Conservation (phyloP, 64 coral and sea anemone species). For the Pachyseris speciosa region DNA sequence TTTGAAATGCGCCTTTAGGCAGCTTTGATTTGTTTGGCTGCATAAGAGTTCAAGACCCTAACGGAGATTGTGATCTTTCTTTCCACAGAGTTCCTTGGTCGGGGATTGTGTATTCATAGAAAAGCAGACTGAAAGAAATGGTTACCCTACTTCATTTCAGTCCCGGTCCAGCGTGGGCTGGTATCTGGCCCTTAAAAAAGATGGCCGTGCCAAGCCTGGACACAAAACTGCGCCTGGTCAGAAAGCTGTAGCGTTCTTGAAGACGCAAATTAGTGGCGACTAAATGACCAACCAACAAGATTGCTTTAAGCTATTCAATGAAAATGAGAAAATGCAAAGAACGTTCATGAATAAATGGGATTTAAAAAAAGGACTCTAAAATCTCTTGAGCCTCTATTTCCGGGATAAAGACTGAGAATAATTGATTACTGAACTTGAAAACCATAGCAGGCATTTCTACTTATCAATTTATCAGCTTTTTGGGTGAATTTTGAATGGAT, state of each 20-base stretch:
- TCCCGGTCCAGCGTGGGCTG: constrained; percentile 14
- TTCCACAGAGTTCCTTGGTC: constrained; percentile 14
- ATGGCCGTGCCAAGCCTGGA: constrained; percentile 41
- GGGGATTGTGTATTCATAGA: constrained; percentile 55
- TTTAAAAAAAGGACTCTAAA: too few species aligned
- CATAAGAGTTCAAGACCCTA: too few species aligned
- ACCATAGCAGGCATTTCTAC: too few species aligned
- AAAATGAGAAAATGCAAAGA: too few species aligned
- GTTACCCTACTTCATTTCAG: constrained; percentile 36
- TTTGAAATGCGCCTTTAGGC: too few species aligned
- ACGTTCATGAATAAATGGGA: too few species aligned
- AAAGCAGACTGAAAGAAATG: background rate
- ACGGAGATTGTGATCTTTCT: background rate
- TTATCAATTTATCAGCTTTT: too few species aligned
- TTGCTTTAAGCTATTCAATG: too few species aligned
- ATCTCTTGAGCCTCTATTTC: background rate
- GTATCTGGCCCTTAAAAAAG: constrained; percentile 32
- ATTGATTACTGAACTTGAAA: background rate
- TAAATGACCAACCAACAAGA: background rate
- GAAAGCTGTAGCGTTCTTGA: constrained; percentile 22
- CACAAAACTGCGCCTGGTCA: constrained; percentile 25
- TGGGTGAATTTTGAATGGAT: too few species aligned
- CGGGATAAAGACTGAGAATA: background rate
- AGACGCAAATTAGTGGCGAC: background rate
- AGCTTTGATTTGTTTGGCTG: too few species aligned